phyloP scores from a whole-genome alignment of 2,888 invertebrate genomes.

The Pinctada fucata region DNA sequence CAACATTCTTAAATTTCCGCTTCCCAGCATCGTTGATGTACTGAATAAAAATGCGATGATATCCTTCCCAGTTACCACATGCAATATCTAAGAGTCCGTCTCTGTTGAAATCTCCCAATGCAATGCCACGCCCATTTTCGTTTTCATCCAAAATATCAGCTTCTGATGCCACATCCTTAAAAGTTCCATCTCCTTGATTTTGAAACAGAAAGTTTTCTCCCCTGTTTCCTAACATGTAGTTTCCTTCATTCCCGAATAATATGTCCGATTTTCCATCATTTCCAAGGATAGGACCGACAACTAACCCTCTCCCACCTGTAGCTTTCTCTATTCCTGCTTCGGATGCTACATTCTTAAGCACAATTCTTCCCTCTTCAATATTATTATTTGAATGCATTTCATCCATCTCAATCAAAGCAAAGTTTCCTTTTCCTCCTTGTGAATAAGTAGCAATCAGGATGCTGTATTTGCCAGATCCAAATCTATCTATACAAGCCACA shows the following conservation, averaged over 20 bases:
- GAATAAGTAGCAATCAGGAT: slow-evolving; percentile 67
- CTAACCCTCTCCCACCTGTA: slow-evolving; percentile 62
- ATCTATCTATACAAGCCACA: slow-evolving; percentile 69
- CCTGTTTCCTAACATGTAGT: slow-evolving; percentile 41
- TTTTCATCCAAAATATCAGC: slow-evolving; percentile 48
- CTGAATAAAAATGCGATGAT: slow-evolving; percentile 59
- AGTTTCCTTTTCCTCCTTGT: slow-evolving; percentile 51
- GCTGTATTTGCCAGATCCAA: slow-evolving; percentile 65
- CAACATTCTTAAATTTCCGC: slow-evolving; percentile 46
- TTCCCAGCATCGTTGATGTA: not conserved
- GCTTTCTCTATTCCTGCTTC: slow-evolving; percentile 57
- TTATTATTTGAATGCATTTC: slow-evolving; percentile 50
- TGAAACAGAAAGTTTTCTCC: slow-evolving; percentile 58
- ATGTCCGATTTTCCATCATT: slow-evolving; percentile 57
- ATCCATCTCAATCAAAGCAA: slow-evolving; percentile 66
- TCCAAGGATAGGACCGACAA: slow-evolving; percentile 63
- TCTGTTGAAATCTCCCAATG: slow-evolving; percentile 59
- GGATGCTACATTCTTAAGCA: slow-evolving; percentile 57
- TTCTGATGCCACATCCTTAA: slow-evolving; percentile 53
- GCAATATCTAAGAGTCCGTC: slow-evolving; percentile 64
- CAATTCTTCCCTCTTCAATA: slow-evolving; percentile 53
- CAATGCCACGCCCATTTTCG: slow-evolving; percentile 60
- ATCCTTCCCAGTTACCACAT: slow-evolving; percentile 65
- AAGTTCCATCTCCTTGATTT: slow-evolving; percentile 66
- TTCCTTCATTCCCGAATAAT: slow-evolving; percentile 63